Percentiles rank a stretch among this genome's conserved stretches.
These are phyloP conservation scores for Choristoneura fumiferana DNA, from an alignment of 1,140 invertebrate species.

Conservation along the genomic window DNA sequence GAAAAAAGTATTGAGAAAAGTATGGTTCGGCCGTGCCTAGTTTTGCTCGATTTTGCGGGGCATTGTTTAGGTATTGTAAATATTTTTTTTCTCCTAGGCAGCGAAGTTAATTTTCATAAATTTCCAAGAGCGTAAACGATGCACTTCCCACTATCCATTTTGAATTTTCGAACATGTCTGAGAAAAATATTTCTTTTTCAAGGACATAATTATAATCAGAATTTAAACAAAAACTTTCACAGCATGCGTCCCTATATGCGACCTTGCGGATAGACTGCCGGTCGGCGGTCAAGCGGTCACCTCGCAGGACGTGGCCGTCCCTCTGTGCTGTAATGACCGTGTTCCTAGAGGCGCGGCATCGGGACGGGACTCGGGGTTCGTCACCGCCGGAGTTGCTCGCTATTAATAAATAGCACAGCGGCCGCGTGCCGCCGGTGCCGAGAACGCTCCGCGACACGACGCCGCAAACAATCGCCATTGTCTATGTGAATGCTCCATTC, in stretches of 20 bases:
- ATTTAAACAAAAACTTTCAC: background rate
- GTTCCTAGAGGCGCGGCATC: constrained; percentile 30
- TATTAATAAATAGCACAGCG: constrained; percentile 64
- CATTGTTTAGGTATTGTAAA: too few relatives aligned
- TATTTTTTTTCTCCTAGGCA: too few relatives aligned
- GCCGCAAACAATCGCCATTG: constrained; percentile 41
- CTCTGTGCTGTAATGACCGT: constrained; percentile 32
- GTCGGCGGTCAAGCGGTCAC: constrained; percentile 20
- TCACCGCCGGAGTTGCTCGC: constrained; percentile 49
- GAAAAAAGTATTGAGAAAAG: too few relatives aligned
- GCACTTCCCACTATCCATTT: too few relatives aligned
- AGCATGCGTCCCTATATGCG: background rate
- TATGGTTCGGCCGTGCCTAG: too few relatives aligned
- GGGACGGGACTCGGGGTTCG: constrained; percentile 53
- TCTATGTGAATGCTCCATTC: constrained; percentile 37
- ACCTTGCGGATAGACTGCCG: background rate
- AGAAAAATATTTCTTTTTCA: too few relatives aligned
- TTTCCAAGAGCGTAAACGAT: too few relatives aligned
- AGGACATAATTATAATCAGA: background rate
- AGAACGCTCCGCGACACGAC: constrained; percentile 28
- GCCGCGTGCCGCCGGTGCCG: constrained; percentile 37
- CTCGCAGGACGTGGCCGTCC: constrained; percentile 33
- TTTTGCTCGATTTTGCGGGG: too few relatives aligned
- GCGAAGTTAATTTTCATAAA: too few relatives aligned
- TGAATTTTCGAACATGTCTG: too few relatives aligned